Conservation (phyloP, 2,113 vertebrate genomes). For the Lutjanus erythropterus region DNA sequence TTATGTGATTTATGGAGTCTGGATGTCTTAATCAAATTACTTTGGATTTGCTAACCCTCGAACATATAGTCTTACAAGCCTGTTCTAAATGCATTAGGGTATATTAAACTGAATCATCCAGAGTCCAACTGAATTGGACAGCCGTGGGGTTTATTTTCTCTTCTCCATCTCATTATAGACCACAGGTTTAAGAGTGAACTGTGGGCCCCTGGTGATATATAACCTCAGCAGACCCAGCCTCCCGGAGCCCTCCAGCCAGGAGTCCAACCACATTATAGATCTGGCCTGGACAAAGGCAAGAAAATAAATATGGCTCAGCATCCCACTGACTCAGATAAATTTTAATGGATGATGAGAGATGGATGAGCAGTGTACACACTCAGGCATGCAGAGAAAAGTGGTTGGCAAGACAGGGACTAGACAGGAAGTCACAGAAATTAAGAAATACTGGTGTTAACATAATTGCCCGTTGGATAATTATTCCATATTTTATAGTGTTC, state of each 20-base stretch:
- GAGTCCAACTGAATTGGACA: slow-evolving; percentile 46
- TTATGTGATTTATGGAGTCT: slow-evolving; percentile 13
- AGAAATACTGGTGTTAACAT: not conserved
- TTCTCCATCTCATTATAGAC: slow-evolving; percentile 70
- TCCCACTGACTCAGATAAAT: slow-evolving; percentile 13
- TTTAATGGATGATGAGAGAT: slow-evolving; percentile 45
- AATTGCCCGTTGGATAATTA: not conserved
- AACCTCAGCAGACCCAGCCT: slow-evolving; percentile 60
- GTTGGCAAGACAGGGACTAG: not conserved
- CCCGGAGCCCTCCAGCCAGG: slow-evolving; percentile 28
- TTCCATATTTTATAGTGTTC: not conserved
- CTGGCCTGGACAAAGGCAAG: slow-evolving; percentile 31
- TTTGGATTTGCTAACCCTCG: slow-evolving; percentile 49
- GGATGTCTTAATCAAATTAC: slow-evolving; percentile 44
- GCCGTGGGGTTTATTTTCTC: slow-evolving; percentile 66
- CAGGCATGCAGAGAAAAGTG: slow-evolving; percentile 18
- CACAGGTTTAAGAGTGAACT: slow-evolving; percentile 66
- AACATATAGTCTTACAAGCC: slow-evolving; percentile 44
- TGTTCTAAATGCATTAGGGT: slow-evolving; percentile 43
- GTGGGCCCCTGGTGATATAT: slow-evolving; percentile 77
- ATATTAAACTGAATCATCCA: slow-evolving; percentile 45
- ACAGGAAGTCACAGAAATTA: not conserved
- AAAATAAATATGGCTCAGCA: slow-evolving; percentile 41
- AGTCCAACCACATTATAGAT: slow-evolving; percentile 41
- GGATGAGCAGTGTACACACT: slow-evolving; percentile 28